phyloP scores from a whole-genome alignment of 2,888 invertebrate genomes.

The Drosophila robusta region DNA sequence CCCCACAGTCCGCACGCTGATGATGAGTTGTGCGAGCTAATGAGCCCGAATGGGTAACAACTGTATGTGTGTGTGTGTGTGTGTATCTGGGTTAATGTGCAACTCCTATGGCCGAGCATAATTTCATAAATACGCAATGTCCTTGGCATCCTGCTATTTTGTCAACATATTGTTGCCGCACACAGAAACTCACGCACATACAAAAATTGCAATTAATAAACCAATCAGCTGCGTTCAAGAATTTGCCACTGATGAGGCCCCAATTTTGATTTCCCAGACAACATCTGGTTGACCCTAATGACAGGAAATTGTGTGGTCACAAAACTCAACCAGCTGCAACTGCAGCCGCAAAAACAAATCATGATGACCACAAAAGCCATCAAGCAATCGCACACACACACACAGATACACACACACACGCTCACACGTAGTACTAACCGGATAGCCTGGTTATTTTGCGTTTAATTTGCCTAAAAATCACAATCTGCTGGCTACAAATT shows the following conservation, averaged over 20 bases:
- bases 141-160: constrained; percentile 24
- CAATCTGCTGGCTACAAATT: constrained; percentile 38
- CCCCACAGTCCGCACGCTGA: constrained; percentile 5
- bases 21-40: constrained; percentile 43
- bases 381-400: constrained; percentile 37
- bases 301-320: constrained; percentile 78
- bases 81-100: constrained; percentile 70
- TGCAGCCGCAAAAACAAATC: constrained; percentile 76
- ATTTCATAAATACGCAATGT: constrained; percentile 57
- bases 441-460: constrained; percentile 48
- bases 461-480: constrained; percentile 61
- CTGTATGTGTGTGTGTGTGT: constrained; percentile 5
- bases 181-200: neutral
- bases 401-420: constrained; percentile 4
- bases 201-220: constrained; percentile 63
- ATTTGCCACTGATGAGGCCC: constrained; percentile 37
- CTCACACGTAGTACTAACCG: constrained; percentile 9
- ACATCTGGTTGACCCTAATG: constrained; percentile 75
- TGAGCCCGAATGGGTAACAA: constrained; percentile 54
- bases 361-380: constrained; percentile 70
- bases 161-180: constrained; percentile 20
- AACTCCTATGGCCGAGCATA: constrained; percentile 45
- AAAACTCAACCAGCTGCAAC: constrained; percentile 23
- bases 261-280: constrained; percentile 58
- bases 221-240: constrained; percentile 46